Evolutionary conservation across 1,140 invertebrate genomes (phyloP).

Genomic region (Bathynomus jamesi): DNA sequence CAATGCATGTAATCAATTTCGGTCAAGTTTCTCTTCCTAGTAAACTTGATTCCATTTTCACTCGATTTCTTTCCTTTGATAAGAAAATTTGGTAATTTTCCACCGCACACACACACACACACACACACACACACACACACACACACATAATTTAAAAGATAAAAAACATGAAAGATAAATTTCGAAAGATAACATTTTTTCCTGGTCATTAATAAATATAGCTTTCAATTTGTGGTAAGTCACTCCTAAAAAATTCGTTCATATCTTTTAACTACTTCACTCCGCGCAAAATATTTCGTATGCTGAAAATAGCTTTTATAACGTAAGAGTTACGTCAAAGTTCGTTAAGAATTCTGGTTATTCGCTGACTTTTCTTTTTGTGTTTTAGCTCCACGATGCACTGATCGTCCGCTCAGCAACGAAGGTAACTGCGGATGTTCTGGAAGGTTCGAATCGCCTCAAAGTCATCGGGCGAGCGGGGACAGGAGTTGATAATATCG

Average conservation of each 20-base stretch:
- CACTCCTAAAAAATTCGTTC: neutral
- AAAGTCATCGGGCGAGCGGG: constrained; percentile 89
- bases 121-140: no score
- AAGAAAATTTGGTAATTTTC: no score
- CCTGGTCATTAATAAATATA: neutral
- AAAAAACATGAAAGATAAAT: no score
- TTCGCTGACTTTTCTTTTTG: constrained; percentile 35
- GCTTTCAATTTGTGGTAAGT: neutral
- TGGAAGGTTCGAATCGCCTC: constrained; percentile 64
- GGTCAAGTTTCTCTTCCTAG: no score
- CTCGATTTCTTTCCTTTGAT: no score
- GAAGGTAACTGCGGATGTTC: constrained; percentile 86
- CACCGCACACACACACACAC: no score
- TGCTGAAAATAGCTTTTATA: neutral
- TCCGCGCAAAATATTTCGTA: neutral
- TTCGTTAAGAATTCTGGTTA: neutral
- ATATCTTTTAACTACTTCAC: neutral
- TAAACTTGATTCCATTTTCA: no score
- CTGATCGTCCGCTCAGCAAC: constrained; percentile 92
- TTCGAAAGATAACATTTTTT: neutral
- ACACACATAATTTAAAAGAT: no score
- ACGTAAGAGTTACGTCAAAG: neutral
- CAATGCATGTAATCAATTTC: no score
- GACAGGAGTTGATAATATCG: constrained; percentile 96
- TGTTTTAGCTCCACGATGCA: constrained; percentile 76